Evolutionary conservation across 2,113 vertebrate genomes (phyloP).

Genomic region (Cebidichthys violaceus): DNA sequence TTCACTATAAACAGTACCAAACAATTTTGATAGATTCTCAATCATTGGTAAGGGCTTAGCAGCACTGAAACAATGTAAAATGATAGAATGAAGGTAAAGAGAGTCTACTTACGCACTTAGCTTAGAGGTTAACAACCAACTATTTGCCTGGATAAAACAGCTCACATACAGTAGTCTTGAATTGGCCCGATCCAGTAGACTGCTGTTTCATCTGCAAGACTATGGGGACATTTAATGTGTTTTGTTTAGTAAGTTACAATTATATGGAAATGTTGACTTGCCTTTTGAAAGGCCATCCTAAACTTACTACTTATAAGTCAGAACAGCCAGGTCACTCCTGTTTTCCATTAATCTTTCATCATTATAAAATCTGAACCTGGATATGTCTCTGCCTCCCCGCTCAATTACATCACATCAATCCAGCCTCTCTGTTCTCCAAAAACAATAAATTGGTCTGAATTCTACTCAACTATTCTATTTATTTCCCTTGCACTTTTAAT

Average conservation of each 20-base stretch:
- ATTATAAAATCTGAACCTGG: neutral
- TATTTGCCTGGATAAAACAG: neutral
- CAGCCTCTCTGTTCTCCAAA: neutral
- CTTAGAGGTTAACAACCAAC: constrained; percentile 2
- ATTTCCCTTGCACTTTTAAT: neutral
- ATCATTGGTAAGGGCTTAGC: neutral
- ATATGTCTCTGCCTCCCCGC: neutral
- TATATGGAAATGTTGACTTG: constrained; percentile 8
- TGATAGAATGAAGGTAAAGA: neutral
- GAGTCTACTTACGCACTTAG: neutral
- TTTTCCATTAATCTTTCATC: constrained; percentile 5
- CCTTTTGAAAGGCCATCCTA: neutral
- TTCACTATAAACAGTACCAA: neutral
- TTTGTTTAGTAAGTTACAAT: neutral
- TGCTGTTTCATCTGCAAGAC: neutral
- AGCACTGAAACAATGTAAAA: neutral
- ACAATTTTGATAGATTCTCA: neutral
- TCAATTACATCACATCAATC: neutral
- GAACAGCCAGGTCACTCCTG: neutral
- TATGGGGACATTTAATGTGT: neutral
- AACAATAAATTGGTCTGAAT: neutral
- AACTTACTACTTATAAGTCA: neutral
- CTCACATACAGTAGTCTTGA: neutral
- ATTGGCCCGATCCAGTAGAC: neutral
- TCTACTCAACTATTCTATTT: neutral